Conservation (phyloP, 2,113 vertebrate species). For the Todiramphus chloris region DNA sequence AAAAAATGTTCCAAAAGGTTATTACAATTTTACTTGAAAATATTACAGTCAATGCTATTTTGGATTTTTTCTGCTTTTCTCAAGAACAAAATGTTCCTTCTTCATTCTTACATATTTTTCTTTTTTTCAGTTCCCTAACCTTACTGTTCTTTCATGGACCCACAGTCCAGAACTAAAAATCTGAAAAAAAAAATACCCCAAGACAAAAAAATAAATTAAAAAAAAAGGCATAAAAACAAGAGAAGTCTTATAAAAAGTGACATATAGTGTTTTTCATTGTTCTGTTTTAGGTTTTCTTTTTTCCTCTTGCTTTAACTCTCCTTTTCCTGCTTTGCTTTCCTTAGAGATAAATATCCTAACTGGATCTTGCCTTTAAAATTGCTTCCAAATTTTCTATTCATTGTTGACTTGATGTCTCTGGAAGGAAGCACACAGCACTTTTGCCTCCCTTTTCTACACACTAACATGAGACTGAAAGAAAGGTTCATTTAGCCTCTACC, state of each 20-base stretch:
- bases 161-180: not conserved
- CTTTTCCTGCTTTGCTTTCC: not conserved
- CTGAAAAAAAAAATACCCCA: not conserved
- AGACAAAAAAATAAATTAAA: not conserved
- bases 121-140: not conserved
- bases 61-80: not conserved
- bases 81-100: not conserved
- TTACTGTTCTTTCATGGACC: not conserved
- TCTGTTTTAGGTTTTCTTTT: not conserved
- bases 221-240: not conserved
- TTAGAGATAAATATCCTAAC: not conserved
- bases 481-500: not conserved
- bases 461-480: not conserved
- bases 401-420: not conserved
- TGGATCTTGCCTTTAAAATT: not conserved
- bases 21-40: not conserved
- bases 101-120: not conserved
- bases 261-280: not conserved
- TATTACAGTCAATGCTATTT: not conserved
- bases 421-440: not conserved
- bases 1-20: not conserved
- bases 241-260: not conserved
- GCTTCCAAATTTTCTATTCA: not conserved
- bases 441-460: not conserved
- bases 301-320: not conserved